phyloP scores from a whole-genome alignment of 2,113 vertebrate genomes.

The Cairina moschata region DNA sequence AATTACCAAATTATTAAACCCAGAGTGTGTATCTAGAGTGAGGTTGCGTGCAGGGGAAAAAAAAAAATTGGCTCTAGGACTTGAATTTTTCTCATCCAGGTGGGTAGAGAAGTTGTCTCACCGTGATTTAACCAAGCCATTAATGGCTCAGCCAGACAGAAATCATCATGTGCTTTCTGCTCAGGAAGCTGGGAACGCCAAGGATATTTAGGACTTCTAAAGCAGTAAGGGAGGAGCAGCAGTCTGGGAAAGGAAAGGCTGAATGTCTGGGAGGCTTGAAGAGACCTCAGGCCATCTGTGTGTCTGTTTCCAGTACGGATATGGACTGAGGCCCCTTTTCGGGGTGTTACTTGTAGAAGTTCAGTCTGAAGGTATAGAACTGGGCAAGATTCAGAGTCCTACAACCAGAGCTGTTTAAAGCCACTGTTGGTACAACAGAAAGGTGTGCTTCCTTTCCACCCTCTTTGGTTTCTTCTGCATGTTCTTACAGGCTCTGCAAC shows the following conservation, averaged over 20 bases:
- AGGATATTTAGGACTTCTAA: background rate
- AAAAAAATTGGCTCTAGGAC: background rate
- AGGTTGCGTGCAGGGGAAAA: background rate
- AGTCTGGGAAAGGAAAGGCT: background rate
- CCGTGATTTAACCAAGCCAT: accelerated
- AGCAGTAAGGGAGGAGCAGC: background rate
- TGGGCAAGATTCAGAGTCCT: background rate
- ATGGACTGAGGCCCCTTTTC: background rate
- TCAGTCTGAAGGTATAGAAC: background rate
- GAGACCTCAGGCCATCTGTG: background rate
- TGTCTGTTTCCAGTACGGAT: background rate
- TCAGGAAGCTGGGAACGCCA: background rate
- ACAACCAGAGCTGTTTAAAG: background rate
- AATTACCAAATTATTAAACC: background rate
- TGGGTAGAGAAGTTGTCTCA: background rate
- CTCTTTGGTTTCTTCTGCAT: background rate
- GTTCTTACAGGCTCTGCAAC: constrained; percentile 47
- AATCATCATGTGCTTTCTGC: background rate
- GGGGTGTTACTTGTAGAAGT: background rate
- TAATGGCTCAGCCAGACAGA: background rate
- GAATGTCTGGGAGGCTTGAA: background rate
- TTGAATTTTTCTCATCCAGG: background rate
- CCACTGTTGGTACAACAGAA: background rate
- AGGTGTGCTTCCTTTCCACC: background rate
- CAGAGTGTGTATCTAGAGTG: accelerated